Base-by-base conservation (phyloP, 2,113 vertebrate species). In the Sander vitreus region DNA sequence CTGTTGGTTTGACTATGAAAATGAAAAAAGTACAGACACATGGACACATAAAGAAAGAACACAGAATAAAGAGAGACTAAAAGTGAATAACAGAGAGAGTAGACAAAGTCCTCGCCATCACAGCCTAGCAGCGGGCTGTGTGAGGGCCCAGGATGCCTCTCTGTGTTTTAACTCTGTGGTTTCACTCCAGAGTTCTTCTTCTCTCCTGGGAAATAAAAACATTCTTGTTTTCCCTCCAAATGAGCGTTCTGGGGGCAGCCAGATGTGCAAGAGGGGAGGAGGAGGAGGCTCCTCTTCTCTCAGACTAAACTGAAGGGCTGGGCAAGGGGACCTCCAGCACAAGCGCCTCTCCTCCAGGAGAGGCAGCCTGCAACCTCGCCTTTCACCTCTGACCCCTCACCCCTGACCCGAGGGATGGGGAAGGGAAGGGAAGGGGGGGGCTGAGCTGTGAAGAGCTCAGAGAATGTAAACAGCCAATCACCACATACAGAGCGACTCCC, bases 141-240 rank as follows among this genome's bases (percentile, higher is more conserved):
- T 83, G 86, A 92, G 90, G 86, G 85, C 82, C 80, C 80, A 80
- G 80, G 88, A 87, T 85, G 90, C 88, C 89, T 91, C 85, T 85
- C 85, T 83, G 73, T 88, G 86, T 89, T 91, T 91, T 84, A 90
- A 90, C 91, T 93, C 88, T 75, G 90, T 70, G 89, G 91, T 91
- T 92, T 91, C 78, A 90, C 88, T 91, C 76, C 23, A 23, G 86
- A 89, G 90, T 92, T 93, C 91, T 90, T 89, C 86, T 88, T 86
- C 85, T 90, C 92, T 90, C 92, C 88, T 86, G 92, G 91, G 92
- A 94, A 93, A 94, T 93, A 91, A 94, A 94, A 94, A 94, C 92
- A 93, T 93, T 94, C 91, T 93, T 94, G 93, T 93, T 94, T 93
- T 93, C 90, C 89, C 92, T 93, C 88, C 92, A 94, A 93, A 94